Evolutionary conservation across 2,797 vertebrate genomes (phyloP), one percentile per base, ranked within the genome.

Genomic region (Aotus griseimembra): DNA sequence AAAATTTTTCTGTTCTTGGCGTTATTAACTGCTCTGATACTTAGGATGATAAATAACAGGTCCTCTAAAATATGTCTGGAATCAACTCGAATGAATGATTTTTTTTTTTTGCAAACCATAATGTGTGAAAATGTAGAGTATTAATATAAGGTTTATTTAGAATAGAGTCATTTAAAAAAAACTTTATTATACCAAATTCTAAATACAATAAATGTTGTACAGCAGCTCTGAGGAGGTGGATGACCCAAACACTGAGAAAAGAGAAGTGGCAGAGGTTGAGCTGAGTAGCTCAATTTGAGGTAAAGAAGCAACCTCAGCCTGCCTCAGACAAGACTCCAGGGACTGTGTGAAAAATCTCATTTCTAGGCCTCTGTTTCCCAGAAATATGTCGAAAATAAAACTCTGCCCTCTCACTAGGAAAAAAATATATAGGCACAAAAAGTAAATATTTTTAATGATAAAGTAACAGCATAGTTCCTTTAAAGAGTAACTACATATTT

Each of bases 311-410:
- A 17, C 5, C 3, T 36, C 22, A n/a, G 5, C 64, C 28, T 61
- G 28, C 41, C 36, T 80, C 87, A 90, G 44, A 30, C 22, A 48
- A 73, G 39, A 50, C n/a, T 79, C 52, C 28, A 84, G 86, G 8
- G 26, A 57, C n/a, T 73, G 24, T 64, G 11, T 61, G n/a, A 41
- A 36, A 52, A 30, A 9, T 41, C 22, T 93, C 28, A 33, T 86
- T 77, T 26, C 7, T 17, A 83, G 58, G 5, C 26, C 13, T 87
- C 1, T 73, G 15, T 41, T 52, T 86, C 41, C 50, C 44, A 82
- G 41, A 75, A 75, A 88, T 91, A n/a, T 19, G 75, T 57, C 24
- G 48, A 81, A 88, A 75, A 88, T 76, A 88, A 93, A 91, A 76
- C 28, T 50, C 46, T 76, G 17, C 17, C 36, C 30, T 77, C 22